phyloP scores from a whole-genome alignment of 92 coral and sea anemone genomes.

The Umimayanthus chanpuru region DNA sequence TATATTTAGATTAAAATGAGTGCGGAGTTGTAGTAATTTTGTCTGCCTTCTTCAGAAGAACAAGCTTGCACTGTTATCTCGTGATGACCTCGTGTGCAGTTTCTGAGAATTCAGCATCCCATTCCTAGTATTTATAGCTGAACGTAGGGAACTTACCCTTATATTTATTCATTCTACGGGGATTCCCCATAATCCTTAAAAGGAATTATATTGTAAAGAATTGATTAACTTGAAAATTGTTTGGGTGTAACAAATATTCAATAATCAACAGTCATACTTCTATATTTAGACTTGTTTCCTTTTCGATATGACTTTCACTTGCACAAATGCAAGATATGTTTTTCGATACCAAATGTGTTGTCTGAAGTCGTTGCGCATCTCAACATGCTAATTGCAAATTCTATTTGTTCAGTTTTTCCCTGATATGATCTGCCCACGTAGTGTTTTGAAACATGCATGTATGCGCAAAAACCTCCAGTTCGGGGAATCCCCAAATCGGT shows the following conservation, averaged over 20 bases:
- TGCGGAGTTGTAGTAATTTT: too few species aligned
- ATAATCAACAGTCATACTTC: neutral
- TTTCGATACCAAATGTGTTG: neutral
- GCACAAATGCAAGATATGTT: neutral
- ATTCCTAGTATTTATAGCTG: constrained; percentile 4
- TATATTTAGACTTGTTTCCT: constrained; percentile 13
- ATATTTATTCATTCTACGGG: neutral
- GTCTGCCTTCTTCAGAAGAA: neutral
- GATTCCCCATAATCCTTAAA: constrained; percentile 37
- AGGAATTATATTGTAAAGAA: neutral
- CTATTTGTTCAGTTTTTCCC: neutral
- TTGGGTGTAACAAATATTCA: neutral
- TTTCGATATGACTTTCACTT: neutral
- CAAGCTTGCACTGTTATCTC: neutral
- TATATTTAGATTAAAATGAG: neutral
- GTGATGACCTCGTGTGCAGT: neutral
- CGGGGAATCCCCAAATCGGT: constrained; percentile 23
- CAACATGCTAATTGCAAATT: neutral
- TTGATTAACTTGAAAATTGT: neutral
- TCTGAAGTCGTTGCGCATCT: neutral
- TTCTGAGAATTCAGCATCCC: constrained; percentile 1
- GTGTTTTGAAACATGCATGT: neutral
- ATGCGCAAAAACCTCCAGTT: constrained; percentile 1
- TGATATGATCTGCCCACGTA: neutral
- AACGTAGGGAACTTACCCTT: constrained; percentile 29